A percentile compares a stretch with the other conserved stretches of the same genome.
These are phyloP conservation scores for Nothoprocta pentlandii DNA, from an alignment of 2,113 vertebrate genomes.

Conservation along the genomic window DNA sequence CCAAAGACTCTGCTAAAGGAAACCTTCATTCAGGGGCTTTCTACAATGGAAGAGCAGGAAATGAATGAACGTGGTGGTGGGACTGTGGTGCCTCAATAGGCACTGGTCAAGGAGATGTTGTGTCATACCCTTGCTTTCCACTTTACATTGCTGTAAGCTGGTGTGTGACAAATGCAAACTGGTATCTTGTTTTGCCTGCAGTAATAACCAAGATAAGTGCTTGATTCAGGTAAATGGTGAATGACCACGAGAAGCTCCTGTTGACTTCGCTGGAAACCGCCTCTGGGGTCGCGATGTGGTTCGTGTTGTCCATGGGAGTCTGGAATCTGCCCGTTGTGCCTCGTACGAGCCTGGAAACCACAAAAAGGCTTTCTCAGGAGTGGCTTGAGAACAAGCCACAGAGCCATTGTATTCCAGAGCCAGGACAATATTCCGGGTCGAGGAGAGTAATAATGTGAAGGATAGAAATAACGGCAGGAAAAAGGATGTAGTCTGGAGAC, in stretches of 20 bases:
- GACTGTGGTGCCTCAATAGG: constrained; percentile 30
- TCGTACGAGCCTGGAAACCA: neutral
- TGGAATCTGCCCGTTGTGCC: neutral
- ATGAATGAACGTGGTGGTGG: neutral
- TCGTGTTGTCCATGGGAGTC: neutral
- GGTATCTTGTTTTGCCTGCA: neutral
- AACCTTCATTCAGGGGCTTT: neutral
- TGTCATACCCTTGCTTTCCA: neutral
- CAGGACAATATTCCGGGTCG: constrained; percentile 22
- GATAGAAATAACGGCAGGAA: neutral
- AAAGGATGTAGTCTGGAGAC: constrained; percentile 7
- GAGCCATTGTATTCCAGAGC: neutral
- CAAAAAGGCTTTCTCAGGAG: neutral
- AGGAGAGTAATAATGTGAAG: neutral
- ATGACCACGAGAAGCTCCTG: constrained; percentile 60
- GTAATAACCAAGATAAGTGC: neutral
- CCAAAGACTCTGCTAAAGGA: neutral
- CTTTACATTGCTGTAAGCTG: constrained; percentile 28
- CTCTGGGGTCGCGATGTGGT: constrained; percentile 50
- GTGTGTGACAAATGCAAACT: constrained; percentile 44
- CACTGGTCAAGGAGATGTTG: neutral
- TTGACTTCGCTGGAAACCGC: constrained; percentile 69
- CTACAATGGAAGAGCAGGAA: neutral
- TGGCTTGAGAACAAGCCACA: constrained; percentile 14
- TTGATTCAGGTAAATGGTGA: constrained; percentile 33